These are phyloP conservation scores for Vanessa atalanta DNA, from an alignment of 1,140 invertebrate genomes.

Conservation along the genomic window DNA sequence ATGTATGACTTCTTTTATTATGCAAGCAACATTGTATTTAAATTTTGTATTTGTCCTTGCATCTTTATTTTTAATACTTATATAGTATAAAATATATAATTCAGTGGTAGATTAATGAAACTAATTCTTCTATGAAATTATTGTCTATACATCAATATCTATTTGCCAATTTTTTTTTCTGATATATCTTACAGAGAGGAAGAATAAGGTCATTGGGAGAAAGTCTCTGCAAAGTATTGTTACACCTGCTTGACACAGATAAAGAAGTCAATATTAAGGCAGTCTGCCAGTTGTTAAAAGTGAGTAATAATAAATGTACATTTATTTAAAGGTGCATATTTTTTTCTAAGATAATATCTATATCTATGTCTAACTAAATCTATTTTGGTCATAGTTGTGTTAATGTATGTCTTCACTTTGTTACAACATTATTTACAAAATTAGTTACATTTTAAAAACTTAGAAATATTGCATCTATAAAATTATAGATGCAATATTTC, in stretches of 20 bases:
- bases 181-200: constrained; percentile 60
- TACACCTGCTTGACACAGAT: constrained; percentile 73
- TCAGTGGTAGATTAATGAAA: not conserved
- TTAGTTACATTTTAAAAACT: too few relatives aligned
- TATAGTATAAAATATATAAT: not conserved
- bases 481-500: too few relatives aligned
- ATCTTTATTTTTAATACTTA: not conserved
- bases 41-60: not conserved
- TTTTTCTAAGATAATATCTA: not conserved
- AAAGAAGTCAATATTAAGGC: constrained; percentile 76
- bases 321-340: not conserved
- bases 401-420: too few relatives aligned
- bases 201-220: constrained; percentile 75
- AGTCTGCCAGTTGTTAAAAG: constrained; percentile 77
- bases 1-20: not conserved
- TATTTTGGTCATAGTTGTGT: too few relatives aligned
- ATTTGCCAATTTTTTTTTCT: too few relatives aligned
- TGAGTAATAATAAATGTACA: constrained; percentile 43
- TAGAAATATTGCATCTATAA: too few relatives aligned
- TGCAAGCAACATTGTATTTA: constrained; percentile 4
- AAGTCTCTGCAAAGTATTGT: constrained; percentile 77
- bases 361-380: too few relatives aligned
- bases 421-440: too few relatives aligned
- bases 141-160: too few relatives aligned
- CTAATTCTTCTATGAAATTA: too few relatives aligned